Evolutionary conservation across 2,113 vertebrate species (phyloP).

Genomic region (Struthidea cinerea): DNA sequence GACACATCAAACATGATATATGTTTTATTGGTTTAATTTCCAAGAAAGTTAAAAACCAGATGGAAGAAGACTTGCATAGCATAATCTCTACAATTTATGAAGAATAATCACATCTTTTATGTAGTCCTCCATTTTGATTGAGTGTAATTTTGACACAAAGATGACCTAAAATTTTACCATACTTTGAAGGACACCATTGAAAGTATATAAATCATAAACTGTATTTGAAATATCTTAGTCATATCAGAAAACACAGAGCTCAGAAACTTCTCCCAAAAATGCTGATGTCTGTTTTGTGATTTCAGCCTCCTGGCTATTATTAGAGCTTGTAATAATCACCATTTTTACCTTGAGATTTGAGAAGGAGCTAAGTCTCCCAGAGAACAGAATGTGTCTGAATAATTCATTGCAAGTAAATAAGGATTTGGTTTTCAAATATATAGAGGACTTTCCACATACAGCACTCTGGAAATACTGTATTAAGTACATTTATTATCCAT

Average conservation of each 20-base stretch:
- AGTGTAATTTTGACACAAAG: not conserved
- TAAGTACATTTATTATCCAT: not conserved
- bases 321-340: not conserved
- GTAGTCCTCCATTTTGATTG: not conserved
- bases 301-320: not conserved
- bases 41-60: not conserved
- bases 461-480: not conserved
- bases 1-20: not conserved
- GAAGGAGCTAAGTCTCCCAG: not conserved
- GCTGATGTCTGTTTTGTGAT: not conserved
- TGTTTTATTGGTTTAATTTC: conserved; percentile 26
- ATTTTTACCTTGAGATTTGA: not conserved
- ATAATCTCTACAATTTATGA: not conserved
- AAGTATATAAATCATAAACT: not conserved
- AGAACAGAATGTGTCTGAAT: not conserved
- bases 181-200: not conserved
- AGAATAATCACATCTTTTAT: not conserved
- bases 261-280: not conserved
- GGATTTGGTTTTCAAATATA: not conserved
- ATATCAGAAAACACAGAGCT: not conserved
- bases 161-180: not conserved
- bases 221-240: not conserved
- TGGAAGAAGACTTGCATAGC: not conserved
- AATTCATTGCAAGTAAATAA: not conserved
- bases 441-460: not conserved